These are phyloP conservation scores for Marronus borbonicus DNA, from an alignment of 2,888 invertebrate genomes.

Conservation along the genomic window DNA sequence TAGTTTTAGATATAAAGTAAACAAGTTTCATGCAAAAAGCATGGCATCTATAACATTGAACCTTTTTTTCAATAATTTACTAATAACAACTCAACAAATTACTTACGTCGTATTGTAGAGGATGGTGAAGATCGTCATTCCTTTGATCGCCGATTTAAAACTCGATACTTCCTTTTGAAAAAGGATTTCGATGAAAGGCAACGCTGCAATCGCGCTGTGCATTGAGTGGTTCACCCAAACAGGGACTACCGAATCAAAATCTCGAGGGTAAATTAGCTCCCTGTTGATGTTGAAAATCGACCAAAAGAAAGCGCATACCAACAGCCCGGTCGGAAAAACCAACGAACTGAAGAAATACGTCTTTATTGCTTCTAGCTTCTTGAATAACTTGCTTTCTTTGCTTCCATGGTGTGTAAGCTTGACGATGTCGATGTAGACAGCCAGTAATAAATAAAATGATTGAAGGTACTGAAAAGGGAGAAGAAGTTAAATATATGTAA, in stretches of 20 bases:
- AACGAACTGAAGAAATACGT: conserved; percentile 50
- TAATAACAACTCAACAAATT: background rate
- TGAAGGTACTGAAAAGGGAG: conserved; percentile 48
- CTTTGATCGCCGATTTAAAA: conserved; percentile 46
- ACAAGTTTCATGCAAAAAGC: too few species aligned
- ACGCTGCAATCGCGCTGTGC: conserved; percentile 60
- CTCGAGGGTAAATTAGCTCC: conserved; percentile 61
- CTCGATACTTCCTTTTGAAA: conserved; percentile 56
- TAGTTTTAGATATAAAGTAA: too few species aligned
- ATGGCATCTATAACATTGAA: too few species aligned
- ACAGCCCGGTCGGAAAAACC: conserved; percentile 53
- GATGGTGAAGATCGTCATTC: conserved; percentile 46
- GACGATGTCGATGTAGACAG: conserved; percentile 46
- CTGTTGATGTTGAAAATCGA: conserved; percentile 59
- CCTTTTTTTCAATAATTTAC: background rate
- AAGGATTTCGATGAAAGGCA: conserved; percentile 59
- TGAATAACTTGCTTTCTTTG: conserved; percentile 22
- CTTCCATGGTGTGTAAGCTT: conserved; percentile 22
- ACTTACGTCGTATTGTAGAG: conserved; percentile 53
- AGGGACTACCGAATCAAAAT: conserved; percentile 57
- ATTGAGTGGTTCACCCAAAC: conserved; percentile 63
- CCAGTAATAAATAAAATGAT: conserved; percentile 51
- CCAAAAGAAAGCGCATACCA: conserved; percentile 62
- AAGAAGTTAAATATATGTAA: background rate
- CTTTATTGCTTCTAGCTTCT: conserved; percentile 22